These are phyloP conservation scores for Hormaphis cornu DNA, from an alignment of 1,140 invertebrate genomes.

Conservation along the genomic window DNA sequence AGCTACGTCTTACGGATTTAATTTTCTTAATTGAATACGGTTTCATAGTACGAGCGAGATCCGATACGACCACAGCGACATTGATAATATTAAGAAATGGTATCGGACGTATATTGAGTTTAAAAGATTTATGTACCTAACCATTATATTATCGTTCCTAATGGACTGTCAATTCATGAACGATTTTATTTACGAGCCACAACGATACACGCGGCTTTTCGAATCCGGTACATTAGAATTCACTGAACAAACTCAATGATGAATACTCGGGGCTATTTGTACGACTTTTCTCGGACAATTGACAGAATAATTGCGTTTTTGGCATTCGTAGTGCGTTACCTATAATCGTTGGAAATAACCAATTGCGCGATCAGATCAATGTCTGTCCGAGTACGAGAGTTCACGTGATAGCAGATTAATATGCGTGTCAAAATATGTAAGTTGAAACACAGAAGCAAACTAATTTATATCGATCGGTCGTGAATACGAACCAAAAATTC, in stretches of 20 bases:
- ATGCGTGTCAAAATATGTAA: background rate
- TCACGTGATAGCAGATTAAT: background rate
- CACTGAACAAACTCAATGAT: background rate
- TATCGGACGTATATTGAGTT: background rate
- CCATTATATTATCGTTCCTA: background rate
- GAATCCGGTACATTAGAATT: background rate
- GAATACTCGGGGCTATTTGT: constrained; percentile 1
- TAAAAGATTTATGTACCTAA: background rate
- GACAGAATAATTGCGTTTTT: constrained; percentile 11
- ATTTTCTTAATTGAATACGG: background rate
- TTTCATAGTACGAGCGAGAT: too few species aligned
- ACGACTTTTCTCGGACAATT: background rate
- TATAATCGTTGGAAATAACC: background rate
- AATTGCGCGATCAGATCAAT: too few species aligned
- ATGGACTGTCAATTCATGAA: background rate
- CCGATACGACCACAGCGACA: background rate
- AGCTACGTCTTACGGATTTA: too few species aligned
- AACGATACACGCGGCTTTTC: background rate
- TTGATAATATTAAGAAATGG: background rate
- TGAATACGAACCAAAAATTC: too few species aligned
- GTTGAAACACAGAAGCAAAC: too few species aligned
- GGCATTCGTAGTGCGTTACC: background rate
- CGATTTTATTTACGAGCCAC: background rate
- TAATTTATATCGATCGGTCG: too few species aligned
- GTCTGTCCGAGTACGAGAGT: background rate